Conservation (phyloP, 1,140 invertebrate genomes). For the Drosophila varians region DNA sequence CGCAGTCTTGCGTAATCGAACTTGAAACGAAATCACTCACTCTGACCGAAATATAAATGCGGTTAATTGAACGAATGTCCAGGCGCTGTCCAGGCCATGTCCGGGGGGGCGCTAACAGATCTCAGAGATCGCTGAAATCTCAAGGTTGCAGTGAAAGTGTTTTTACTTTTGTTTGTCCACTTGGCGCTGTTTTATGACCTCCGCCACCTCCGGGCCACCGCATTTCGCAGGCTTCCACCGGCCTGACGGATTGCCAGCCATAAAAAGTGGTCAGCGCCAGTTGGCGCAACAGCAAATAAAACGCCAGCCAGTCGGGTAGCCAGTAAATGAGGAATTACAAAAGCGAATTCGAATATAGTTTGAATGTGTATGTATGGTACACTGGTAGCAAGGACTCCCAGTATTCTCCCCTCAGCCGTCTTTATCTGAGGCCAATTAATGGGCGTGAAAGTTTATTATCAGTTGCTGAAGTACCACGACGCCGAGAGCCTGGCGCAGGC, state of each 20-base stretch:
- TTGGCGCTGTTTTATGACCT: constrained; percentile 49
- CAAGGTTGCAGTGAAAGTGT: constrained; percentile 82
- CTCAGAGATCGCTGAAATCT: constrained; percentile 31
- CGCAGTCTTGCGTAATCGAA: constrained; percentile 63
- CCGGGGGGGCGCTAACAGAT: constrained; percentile 34
- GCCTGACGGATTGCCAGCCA: constrained; percentile 76
- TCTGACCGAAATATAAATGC: constrained; percentile 50
- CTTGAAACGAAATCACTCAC: constrained; percentile 59
- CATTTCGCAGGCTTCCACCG: constrained; percentile 73
- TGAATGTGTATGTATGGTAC: too few relatives aligned
- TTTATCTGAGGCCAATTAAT: constrained; percentile 64
- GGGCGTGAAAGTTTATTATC: constrained; percentile 81
- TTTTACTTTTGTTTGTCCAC: constrained; percentile 72
- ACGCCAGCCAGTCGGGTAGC: constrained; percentile 9
- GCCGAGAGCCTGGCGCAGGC: constrained; percentile 24
- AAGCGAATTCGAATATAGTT: too few relatives aligned
- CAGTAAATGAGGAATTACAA: too few relatives aligned
- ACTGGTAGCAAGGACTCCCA: neutral
- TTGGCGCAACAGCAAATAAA: constrained; percentile 45
- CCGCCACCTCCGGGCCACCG: constrained; percentile 28
- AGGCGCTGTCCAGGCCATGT: constrained; percentile 1
- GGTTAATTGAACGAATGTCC: constrained; percentile 62
- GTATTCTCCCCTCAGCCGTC: neutral
- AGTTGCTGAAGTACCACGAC: constrained; percentile 64
- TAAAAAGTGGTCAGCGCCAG: constrained; percentile 56